A percentile compares a stretch with the other conserved stretches of the same genome.
Evolutionary conservation across 1,140 invertebrate species (phyloP).

Genomic region (Pseudoatta argentina): DNA sequence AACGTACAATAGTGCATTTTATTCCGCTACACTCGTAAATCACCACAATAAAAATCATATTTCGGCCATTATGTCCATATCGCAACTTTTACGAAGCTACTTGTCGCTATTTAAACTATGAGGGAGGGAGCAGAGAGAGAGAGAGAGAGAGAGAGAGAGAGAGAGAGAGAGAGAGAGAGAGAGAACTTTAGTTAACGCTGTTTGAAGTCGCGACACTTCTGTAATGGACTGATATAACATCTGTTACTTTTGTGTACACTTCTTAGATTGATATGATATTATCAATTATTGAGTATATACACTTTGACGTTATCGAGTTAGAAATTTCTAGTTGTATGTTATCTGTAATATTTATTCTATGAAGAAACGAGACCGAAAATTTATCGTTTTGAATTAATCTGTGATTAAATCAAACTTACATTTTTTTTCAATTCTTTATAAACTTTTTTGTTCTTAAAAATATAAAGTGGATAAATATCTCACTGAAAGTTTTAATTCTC

Average conservation of each 20-base stretch:
- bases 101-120: background rate
- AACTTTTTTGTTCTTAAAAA: no score
- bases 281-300: background rate
- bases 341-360: background rate
- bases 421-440: no score
- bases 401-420: no score
- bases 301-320: background rate
- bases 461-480: no score
- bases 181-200: slow-evolving; percentile 1
- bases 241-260: background rate
- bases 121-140: background rate
- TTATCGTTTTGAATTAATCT: background rate
- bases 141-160: background rate
- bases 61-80: slow-evolving; percentile 45
- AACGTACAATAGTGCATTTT: slow-evolving; percentile 26
- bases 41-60: slow-evolving; percentile 57
- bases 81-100: slow-evolving; percentile 19
- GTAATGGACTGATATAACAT: slow-evolving; percentile 23
- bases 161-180: background rate
- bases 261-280: background rate
- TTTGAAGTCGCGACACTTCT: slow-evolving; percentile 20
- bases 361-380: background rate
- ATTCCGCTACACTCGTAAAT: slow-evolving; percentile 32
- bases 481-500: no score
- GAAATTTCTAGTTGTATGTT: background rate